These are phyloP conservation scores for Leiothrix lutea DNA, from an alignment of 2,113 vertebrate genomes.

Conservation along the genomic window DNA sequence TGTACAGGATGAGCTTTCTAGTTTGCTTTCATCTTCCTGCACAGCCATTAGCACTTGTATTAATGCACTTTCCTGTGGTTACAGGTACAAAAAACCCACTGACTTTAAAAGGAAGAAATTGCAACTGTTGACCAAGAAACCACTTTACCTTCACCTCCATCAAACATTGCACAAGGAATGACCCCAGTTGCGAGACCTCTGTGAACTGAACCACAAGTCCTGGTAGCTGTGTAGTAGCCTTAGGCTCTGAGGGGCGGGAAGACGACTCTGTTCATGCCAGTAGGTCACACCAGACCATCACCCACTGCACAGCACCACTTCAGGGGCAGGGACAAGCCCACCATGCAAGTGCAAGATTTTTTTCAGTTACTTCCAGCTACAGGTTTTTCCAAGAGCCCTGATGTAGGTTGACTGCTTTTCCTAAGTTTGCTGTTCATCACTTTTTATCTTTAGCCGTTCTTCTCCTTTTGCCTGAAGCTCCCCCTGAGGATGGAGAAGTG, in stretches of 20 bases:
- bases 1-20: not conserved
- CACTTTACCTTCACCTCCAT: constrained; percentile 96
- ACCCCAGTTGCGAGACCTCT: constrained; percentile 51
- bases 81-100: constrained; percentile 98
- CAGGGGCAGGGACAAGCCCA: not conserved
- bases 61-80: constrained; percentile 50
- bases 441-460: not conserved
- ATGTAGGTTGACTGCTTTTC: constrained; percentile 56
- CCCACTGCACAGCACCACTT: constrained; percentile 48
- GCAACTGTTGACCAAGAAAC: constrained; percentile 97
- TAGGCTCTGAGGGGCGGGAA: constrained; percentile 20
- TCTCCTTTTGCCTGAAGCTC: constrained; percentile 5
- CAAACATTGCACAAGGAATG: constrained; percentile 96
- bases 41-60: not conserved
- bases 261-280: not conserved
- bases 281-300: constrained; percentile 11
- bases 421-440: constrained; percentile 34
- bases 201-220: constrained; percentile 45
- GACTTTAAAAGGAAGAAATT: constrained; percentile 99
- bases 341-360: not conserved
- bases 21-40: not conserved
- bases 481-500: not conserved
- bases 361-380: constrained; percentile 45
- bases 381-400: constrained; percentile 55
- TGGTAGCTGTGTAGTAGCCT: constrained; percentile 52